These are phyloP conservation scores for Lepus timidus DNA, from an alignment of 2,113 vertebrate genomes.

Conservation along the genomic window DNA sequence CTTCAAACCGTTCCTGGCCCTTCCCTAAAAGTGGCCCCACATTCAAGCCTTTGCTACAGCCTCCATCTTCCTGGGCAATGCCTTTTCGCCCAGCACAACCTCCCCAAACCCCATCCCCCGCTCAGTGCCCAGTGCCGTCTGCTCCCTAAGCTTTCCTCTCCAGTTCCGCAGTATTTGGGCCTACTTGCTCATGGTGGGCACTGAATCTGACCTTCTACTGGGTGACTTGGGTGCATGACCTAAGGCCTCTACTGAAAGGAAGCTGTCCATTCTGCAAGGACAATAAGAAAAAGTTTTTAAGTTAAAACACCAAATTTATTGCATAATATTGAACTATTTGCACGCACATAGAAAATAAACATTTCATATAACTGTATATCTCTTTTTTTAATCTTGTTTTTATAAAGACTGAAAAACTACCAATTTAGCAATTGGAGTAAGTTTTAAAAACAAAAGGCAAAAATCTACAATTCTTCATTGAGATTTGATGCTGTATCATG, in stretches of 20 bases:
- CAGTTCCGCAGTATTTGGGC: not conserved
- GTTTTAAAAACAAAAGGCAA: constrained; percentile 82
- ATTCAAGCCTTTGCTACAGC: not conserved
- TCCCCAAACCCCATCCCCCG: not conserved
- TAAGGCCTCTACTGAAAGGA: constrained; percentile 26
- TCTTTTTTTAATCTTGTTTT: constrained; percentile 84
- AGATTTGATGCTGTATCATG: constrained; percentile 80
- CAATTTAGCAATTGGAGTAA: constrained; percentile 78
- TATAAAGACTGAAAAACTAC: constrained; percentile 87
- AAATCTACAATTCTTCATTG: constrained; percentile 84
- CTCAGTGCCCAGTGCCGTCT: not conserved
- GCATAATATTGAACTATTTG: constrained; percentile 88
- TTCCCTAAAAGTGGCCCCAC: not conserved
- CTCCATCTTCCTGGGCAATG: not conserved
- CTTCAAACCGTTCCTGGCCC: not conserved
- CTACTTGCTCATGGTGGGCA: not conserved
- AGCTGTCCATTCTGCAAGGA: constrained; percentile 44
- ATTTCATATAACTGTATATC: constrained; percentile 86
- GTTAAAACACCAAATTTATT: constrained; percentile 89
- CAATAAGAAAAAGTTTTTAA: constrained; percentile 61
- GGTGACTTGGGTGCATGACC: not conserved
- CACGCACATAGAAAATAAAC: constrained; percentile 90
- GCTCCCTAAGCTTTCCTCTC: not conserved
- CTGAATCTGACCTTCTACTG: not conserved
- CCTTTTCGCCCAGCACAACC: not conserved